Percentiles rank a stretch among this genome's conserved stretches.
phyloP scores from a whole-genome alignment of 2,797 vertebrate genomes.

The Crax fasciolata region DNA sequence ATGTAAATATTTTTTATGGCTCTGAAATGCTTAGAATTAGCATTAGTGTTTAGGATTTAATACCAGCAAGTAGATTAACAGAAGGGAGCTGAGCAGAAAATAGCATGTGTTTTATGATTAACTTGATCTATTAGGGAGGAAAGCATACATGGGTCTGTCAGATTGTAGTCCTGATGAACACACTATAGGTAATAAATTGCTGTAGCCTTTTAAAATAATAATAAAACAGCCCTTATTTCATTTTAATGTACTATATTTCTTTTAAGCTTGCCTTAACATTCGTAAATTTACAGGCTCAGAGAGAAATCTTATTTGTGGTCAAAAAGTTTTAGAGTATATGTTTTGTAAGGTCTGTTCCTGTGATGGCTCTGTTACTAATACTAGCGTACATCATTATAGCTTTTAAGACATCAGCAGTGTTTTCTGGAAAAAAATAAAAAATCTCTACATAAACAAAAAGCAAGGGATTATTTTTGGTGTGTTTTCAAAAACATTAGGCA shows the following conservation, averaged over 20 bases:
- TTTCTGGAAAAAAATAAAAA: neutral
- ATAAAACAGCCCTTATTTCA: constrained; percentile 7
- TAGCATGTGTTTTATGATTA: neutral
- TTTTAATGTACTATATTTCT: constrained; percentile 33
- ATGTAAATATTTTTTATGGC: constrained; percentile 7
- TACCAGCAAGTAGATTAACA: neutral
- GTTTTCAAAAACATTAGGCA: neutral
- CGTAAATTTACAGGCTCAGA: constrained; percentile 16
- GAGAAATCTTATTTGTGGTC: constrained; percentile 6
- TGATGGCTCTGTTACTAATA: neutral
- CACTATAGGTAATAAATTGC: constrained; percentile 7
- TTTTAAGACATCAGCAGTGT: neutral
- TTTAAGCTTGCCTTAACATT: constrained; percentile 26
- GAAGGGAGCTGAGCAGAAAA: neutral
- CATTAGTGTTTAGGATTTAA: constrained; percentile 21
- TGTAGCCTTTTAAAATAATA: constrained; percentile 6
- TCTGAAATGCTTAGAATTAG: constrained; percentile 1
- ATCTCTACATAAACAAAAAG: neutral
- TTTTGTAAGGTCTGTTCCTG: neutral
- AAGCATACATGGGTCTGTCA: neutral
- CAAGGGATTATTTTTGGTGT: neutral
- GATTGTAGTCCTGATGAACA: constrained; percentile 1
- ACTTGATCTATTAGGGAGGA: neutral
- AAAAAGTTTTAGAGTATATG: constrained; percentile 22
- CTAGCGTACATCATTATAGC: neutral